A percentile compares a stretch with the other conserved stretches of the same genome.
phyloP scores from a whole-genome alignment of 2,797 vertebrate genomes.

The Acanthurus leucopareius region DNA sequence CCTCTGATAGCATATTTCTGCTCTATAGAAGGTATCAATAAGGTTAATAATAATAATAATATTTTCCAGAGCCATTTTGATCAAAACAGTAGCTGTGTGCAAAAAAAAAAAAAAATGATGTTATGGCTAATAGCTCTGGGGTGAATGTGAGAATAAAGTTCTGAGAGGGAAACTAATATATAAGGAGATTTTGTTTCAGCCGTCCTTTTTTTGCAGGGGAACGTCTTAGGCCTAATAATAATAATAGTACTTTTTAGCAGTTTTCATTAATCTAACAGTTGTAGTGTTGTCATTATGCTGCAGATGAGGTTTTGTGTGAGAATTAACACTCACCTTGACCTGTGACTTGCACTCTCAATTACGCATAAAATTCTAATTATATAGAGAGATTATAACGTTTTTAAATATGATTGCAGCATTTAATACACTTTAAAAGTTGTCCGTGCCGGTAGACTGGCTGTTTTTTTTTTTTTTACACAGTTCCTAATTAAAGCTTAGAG shows the following conservation, averaged over 20 bases:
- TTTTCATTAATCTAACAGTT: constrained; percentile 83
- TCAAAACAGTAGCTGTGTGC: constrained; percentile 48
- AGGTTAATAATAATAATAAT: too few species aligned
- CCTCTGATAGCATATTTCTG: background rate
- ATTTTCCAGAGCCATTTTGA: constrained; percentile 46
- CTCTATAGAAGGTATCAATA: constrained; percentile 15
- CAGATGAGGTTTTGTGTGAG: constrained; percentile 80
- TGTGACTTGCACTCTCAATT: constrained; percentile 85
- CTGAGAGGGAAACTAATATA: constrained; percentile 33
- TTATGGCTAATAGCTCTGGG: constrained; percentile 36
- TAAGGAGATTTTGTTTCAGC: constrained; percentile 63
- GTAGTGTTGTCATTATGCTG: constrained; percentile 79
- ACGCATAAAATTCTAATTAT: constrained; percentile 89
- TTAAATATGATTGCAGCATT: constrained; percentile 90
- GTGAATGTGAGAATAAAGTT: constrained; percentile 53
- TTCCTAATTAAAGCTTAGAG: constrained; percentile 90
- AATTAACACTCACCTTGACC: constrained; percentile 89
- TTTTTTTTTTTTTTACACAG: constrained; percentile 79
- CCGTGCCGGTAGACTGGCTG: constrained; percentile 79
- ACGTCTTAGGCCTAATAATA: constrained; percentile 78
- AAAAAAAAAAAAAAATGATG: constrained; percentile 35
- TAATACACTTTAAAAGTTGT: constrained; percentile 91
- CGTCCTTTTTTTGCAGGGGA: constrained; percentile 71
- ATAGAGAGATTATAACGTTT: constrained; percentile 88
- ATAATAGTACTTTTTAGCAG: constrained; percentile 74